Base-by-base conservation (phyloP, 2,797 vertebrate genomes). In the Tarsius wallacei region DNA sequence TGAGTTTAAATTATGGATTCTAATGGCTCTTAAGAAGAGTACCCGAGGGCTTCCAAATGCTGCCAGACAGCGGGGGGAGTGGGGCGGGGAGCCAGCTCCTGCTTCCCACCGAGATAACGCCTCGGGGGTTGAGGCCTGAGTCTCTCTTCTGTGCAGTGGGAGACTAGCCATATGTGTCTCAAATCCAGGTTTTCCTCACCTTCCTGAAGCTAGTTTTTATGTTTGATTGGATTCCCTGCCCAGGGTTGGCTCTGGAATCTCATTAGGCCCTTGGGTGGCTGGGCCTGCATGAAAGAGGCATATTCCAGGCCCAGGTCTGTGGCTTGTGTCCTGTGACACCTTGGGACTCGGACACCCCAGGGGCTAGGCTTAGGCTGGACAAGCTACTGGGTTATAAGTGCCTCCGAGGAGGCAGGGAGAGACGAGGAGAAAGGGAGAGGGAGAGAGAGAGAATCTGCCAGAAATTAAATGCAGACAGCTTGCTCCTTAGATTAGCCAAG, bases 1-100 rank as follows among this genome's bases (percentile, higher is more conserved):
- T 89, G 68, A 87, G 47, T 84, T 97, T 96, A 95, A 97, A 96
- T 95, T 94, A 93, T 71, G 74, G 78, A 96, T 96, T 97, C 86
- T 87, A 97, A 93, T 81, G 63, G 53, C 80, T 73, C 85, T 77
- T 86, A 96, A 47, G 80, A 53, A 80, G 85, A 77, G 33, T 0
- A 36, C 31, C 47, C 1, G 1, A 9, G 55, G 66, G 42, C 16
- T 22, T 77, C 68, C 19, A 15, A 51, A 57, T 26, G 73, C 55
- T 90, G 90, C 73, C 21, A n/a, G 66, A 22, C 13, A 0, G 89
- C 13, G n/a, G n/a, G 47, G 47, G 21, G 42, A 81, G 22, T 55
- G 15, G 0, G 36, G 12, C 76, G n/a, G 21, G 47, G 55, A 28
- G 17, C 15, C 16, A 5, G 70, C 24, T 14, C 59, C 47, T 28